Evolutionary conservation across 2,113 vertebrate species (phyloP).

Genomic region (Hirundichthys speculiger): DNA sequence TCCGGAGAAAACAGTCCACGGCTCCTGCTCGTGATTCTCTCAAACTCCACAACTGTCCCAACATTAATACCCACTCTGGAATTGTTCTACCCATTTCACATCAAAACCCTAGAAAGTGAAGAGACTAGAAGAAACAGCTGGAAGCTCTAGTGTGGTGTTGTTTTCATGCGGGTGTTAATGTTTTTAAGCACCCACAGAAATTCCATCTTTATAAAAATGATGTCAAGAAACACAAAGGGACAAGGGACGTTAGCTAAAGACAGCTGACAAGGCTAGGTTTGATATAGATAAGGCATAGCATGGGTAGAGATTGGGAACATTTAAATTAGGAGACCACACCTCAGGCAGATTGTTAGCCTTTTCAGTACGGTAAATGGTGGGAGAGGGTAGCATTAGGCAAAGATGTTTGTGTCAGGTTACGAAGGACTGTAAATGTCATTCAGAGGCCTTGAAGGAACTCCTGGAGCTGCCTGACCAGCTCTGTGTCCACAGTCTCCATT

Average conservation of each 20-base stretch:
- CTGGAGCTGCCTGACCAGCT: conserved; percentile 93
- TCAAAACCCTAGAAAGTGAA: conserved; percentile 54
- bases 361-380: conserved; percentile 22
- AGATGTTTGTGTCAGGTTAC: conserved; percentile 39
- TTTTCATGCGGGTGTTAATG: conserved; percentile 17
- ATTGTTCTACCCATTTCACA: conserved; percentile 30
- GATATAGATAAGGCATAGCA: conserved; percentile 72
- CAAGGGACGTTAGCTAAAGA: conserved; percentile 32
- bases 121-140: conserved; percentile 52
- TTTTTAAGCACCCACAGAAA: conserved; percentile 31
- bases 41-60: conserved; percentile 5
- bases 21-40: conserved; percentile 42
- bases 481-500: conserved; percentile 97
- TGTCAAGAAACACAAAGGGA: conserved; percentile 24
- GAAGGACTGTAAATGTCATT: conserved; percentile 49
- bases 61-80: background rate
- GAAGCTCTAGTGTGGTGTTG: conserved; percentile 72
- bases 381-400: conserved; percentile 37
- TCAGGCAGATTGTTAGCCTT: conserved; percentile 31
- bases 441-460: conserved; percentile 92
- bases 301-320: conserved; percentile 51
- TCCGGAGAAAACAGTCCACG: conserved; percentile 59
- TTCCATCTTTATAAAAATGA: conserved; percentile 8
- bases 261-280: conserved; percentile 50
- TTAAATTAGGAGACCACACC: conserved; percentile 31